These are phyloP conservation scores for Chondrilla cf. caribensis DNA, from an alignment of 37 sponge, comb jelly and placozoan species.

Conservation along the genomic window DNA sequence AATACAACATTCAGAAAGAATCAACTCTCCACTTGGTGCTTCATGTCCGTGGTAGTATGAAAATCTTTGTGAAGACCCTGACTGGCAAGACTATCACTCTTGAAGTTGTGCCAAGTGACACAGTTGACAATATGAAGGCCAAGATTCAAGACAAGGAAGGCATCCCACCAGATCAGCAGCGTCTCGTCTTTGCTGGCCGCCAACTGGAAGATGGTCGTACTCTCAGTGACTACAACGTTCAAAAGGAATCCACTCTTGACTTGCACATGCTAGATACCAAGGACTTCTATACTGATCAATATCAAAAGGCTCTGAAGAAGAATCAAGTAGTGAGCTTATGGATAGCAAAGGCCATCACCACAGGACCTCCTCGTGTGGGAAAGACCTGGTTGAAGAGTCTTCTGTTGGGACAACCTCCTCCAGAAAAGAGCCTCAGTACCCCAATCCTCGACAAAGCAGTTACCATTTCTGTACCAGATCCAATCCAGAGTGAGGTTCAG, in stretches of 20 bases:
- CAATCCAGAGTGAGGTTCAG: too few relatives aligned
- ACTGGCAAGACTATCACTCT: too few relatives aligned
- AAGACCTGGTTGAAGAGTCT: background rate
- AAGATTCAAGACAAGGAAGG: constrained; percentile 99
- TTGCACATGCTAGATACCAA: too few relatives aligned
- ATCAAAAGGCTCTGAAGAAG: background rate
- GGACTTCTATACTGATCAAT: too few relatives aligned
- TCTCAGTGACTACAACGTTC: constrained; percentile 97
- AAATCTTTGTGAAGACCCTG: too few relatives aligned
- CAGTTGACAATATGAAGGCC: constrained; percentile 91
- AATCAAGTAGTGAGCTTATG: background rate
- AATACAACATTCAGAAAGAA: too few relatives aligned
- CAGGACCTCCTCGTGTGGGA: background rate
- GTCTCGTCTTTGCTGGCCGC: constrained; percentile 94
- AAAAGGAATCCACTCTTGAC: constrained; percentile 86
- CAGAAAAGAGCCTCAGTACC: background rate
- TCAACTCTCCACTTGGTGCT: too few relatives aligned
- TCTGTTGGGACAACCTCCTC: background rate
- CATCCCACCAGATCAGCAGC: constrained; percentile 96
- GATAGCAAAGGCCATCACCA: background rate
- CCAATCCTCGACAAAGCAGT: background rate
- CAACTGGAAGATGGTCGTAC: constrained; percentile 91
- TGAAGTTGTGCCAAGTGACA: constrained; percentile 87
- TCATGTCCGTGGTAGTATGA: too few relatives aligned
- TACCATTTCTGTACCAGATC: background rate